Evolutionary conservation across 2,113 vertebrate genomes (phyloP).

Genomic region (Rhinogobius similis): DNA sequence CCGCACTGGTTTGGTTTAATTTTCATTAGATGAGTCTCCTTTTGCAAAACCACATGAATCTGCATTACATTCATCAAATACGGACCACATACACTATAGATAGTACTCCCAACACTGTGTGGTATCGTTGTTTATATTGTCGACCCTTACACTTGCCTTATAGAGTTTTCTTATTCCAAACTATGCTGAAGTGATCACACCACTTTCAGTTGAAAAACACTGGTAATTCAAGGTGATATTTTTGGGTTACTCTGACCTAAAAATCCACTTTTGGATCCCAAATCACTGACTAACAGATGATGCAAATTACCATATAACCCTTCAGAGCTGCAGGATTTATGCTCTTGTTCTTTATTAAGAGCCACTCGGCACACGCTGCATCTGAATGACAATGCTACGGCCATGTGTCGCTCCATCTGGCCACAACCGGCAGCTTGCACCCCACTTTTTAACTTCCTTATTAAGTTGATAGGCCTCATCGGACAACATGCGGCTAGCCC

Average conservation of each 20-base stretch:
- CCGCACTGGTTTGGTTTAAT: too few species aligned
- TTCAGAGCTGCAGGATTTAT: conserved; percentile 32
- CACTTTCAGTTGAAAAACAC: background rate
- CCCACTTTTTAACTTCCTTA: conserved; percentile 27
- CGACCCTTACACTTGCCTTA: too few species aligned
- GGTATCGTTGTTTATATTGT: too few species aligned
- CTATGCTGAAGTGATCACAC: background rate
- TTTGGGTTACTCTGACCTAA: background rate
- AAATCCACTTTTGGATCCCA: background rate
- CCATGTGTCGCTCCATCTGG: conserved; percentile 71
- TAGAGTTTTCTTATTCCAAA: background rate
- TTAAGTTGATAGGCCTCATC: conserved; percentile 33
- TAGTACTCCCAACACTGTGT: too few species aligned
- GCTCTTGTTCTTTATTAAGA: conserved; percentile 42
- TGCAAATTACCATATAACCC: conserved; percentile 20
- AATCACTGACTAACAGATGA: conserved; percentile 36
- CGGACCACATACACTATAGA: too few species aligned
- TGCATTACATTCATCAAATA: too few species aligned
- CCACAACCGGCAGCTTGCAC: conserved; percentile 6
- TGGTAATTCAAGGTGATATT: background rate
- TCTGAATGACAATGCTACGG: conserved; percentile 68
- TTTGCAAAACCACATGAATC: too few species aligned
- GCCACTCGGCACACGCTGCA: conserved; percentile 40
- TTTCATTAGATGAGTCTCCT: too few species aligned
- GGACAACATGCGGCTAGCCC: conserved; percentile 21